Base-by-base conservation (phyloP, 1,140 invertebrate species). In the Drosophila watanabei region DNA sequence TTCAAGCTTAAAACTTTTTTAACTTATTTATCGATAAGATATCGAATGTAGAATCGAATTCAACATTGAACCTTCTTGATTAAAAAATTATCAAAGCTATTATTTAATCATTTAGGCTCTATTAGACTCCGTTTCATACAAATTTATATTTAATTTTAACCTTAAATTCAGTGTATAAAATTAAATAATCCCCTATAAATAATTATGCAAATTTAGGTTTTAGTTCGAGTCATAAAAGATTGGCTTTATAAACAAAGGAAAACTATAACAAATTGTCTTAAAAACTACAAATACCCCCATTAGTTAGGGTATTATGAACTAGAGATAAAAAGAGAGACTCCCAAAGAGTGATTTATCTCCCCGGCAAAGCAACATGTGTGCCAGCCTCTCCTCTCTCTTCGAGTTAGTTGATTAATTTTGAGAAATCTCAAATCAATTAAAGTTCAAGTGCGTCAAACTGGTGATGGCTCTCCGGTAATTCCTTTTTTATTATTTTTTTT, bases 341-440 rank as follows among this genome's bases (percentile, higher is more conserved):
- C 20, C 59, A 45, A 28, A 8, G 63, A 28, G 16, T 45, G 41
- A 66, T 63, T 63, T 41, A 43, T 59, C 10, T 35, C 5, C 13
- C 68, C 46, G 39, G n/a, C n/a, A n/a, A 58, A 56, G 52, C 65
- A 70, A 72, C 65, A 70, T 70, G 65, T 70, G 51, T 20, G 16
- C 18, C 45, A 14, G 60, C 43, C 24, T n/a, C 35, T 24, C 0
- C 9, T 48, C 13, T 33, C 18, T 13, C 20, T 10, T 18, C n/a
- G 35, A 41, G 35, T 61, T 51, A 52, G 70, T 61, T 73, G 70
- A 73, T 73, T 73, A 73, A 73, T 73, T 73, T 73, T 52, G 45
- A 43, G 46, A 73, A 73, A 73, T 73, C 37, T 73, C 68, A 73
- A 73, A 73, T 73, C 70, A 73, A 73, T 73, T 73, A 73, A 73